Base-by-base conservation (phyloP, 2,113 vertebrate genomes). In the Pseudorectes ferrugineus region DNA sequence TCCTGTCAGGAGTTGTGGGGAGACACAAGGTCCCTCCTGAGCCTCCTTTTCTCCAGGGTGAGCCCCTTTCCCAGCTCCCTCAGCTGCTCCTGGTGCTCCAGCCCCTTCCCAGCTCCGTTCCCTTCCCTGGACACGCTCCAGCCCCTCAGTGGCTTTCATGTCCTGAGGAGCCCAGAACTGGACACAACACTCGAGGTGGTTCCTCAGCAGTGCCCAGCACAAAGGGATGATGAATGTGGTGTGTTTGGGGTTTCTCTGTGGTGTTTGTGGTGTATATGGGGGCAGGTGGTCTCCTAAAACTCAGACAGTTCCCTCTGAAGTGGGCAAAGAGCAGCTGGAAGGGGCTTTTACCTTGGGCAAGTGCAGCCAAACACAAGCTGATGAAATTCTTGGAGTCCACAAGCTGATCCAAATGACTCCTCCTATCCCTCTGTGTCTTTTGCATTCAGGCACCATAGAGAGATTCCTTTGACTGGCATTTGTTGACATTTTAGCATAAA, bases 401-500 rank as follows among this genome's bases (percentile, higher is more conserved):
- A 21, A 1, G 4, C 54, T 35, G 45, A 28, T 65, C 36, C 35
- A 45, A 61, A 61, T 11, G 20, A 61, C 49, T 89, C 61, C 12
- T 72, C 25, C 9, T 9, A n/a, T 55, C 85, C 57, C 82, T 84
- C 93, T 23, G 77, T 29, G 67, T 19, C 76, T 95, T 93, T 62
- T 94, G 85, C 95, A 93, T 95, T 93, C 86, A 79, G 63, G 91
- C 78, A 84, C 70, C 63, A 80, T 62, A 28, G 66, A 77, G 92
- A 96, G 92, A 85, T 75, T 61, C 72, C 73, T 96, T 85, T 95
- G 86, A 88, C 54, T 94, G 95, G 77, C 92, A 97, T 93, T 97
- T 96, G 51, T 46, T 58, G 92, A 86, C 79, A 74, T 77, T 93
- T 96, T 57, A 93, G 94, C 96, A 95, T 93, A 71, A 95, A 97